Conservation (phyloP, 2,797 vertebrate genomes). For the Balearica regulorum region DNA sequence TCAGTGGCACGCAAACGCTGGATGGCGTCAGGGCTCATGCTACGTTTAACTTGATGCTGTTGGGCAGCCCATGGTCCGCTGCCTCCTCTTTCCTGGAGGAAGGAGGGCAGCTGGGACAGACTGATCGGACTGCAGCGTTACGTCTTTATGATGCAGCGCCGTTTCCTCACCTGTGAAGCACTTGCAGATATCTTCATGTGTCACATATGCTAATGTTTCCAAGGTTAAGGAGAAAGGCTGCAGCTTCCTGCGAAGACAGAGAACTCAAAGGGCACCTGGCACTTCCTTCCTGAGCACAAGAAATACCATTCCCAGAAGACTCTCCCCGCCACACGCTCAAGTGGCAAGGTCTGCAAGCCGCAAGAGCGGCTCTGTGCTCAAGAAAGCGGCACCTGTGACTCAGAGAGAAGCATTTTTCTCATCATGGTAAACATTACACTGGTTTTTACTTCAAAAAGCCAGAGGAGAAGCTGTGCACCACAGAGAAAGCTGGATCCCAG, state of each 20-base stretch:
- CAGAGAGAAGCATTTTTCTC: background rate
- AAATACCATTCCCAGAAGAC: background rate
- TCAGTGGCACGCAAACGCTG: background rate
- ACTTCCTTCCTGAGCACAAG: background rate
- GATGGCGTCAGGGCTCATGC: background rate
- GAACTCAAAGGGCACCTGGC: background rate
- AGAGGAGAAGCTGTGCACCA: background rate
- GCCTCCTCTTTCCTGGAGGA: background rate
- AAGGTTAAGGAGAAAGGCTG: constrained; percentile 72
- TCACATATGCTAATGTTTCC: constrained; percentile 90
- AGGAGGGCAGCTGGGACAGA: background rate
- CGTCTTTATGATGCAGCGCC: background rate
- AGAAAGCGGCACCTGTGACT: background rate
- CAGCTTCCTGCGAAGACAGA: background rate
- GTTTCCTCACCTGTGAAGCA: constrained; percentile 90
- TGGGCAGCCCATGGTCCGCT: background rate
- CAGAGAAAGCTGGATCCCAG: background rate
- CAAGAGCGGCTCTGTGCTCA: background rate
- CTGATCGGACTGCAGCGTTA: background rate
- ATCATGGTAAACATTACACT: background rate
- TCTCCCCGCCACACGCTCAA: background rate
- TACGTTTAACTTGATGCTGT: background rate
- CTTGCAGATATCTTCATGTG: constrained; percentile 95
- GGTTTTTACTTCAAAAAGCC: background rate
- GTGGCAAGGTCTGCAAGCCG: background rate